Conservation (phyloP, 2,797 vertebrate genomes). For the Pipistrellus kuhlii region DNA sequence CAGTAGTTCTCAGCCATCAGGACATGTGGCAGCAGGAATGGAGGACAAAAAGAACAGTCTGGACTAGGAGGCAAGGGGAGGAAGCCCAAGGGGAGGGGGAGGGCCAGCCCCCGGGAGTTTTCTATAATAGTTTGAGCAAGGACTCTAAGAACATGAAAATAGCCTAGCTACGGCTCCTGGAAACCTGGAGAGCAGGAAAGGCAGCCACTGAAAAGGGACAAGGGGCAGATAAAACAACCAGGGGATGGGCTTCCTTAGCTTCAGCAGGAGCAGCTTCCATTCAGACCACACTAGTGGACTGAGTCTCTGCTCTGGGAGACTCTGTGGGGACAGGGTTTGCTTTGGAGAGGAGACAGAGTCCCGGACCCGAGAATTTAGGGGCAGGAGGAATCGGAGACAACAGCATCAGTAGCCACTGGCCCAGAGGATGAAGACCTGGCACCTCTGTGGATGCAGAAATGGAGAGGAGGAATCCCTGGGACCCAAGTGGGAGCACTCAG, state of each 20-base stretch:
- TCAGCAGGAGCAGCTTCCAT: neutral
- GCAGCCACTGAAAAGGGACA: fast-evolving
- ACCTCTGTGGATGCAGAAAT: neutral
- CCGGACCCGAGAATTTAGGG: neutral
- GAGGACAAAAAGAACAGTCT: neutral
- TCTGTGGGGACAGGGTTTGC: too few relatives aligned
- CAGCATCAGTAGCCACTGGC: neutral
- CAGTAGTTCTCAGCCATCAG: neutral
- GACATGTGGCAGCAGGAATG: neutral
- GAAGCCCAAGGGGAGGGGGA: neutral
- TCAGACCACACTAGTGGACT: neutral
- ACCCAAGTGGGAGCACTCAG: too few relatives aligned
- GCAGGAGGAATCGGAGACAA: neutral
- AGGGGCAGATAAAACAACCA: fast-evolving
- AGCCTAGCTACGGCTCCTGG: neutral
- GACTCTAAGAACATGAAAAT: neutral
- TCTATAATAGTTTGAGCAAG: too few relatives aligned
- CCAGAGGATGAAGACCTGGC: neutral
- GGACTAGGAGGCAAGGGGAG: neutral
- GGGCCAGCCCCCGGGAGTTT: neutral
- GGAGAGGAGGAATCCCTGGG: fast-evolving
- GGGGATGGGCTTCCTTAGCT: fast-evolving
- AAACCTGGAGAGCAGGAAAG: neutral
- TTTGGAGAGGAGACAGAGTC: neutral
- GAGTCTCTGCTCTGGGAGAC: neutral